Evolutionary conservation across 1,140 invertebrate species (phyloP).

Genomic region (Pteromalus puparum): DNA sequence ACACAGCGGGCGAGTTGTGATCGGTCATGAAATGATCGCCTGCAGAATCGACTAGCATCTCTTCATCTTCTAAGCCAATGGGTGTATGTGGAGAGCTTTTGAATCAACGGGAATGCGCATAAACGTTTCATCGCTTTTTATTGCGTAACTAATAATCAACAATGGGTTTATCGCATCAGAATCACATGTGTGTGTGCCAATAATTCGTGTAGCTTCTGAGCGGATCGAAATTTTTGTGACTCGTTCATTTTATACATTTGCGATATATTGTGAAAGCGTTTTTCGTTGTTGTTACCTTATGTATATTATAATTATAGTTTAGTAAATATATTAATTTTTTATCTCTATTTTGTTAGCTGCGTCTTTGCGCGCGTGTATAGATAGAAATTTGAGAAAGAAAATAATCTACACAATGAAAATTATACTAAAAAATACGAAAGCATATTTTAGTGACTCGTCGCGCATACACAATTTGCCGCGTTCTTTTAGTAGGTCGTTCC

Average conservation of each 20-base stretch:
- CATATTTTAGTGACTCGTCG: too few species aligned
- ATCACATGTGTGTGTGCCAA: slow-evolving; percentile 7
- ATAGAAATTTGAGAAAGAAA: background rate
- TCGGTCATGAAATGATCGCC: too few species aligned
- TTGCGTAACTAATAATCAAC: slow-evolving; percentile 54
- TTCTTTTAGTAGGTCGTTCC: too few species aligned
- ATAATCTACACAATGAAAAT: too few species aligned
- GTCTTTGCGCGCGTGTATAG: background rate
- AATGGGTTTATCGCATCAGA: slow-evolving; percentile 21
- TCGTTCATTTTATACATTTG: slow-evolving; percentile 41
- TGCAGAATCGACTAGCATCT: too few species aligned
- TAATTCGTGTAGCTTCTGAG: background rate
- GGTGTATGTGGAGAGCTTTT: too few species aligned
- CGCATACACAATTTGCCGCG: too few species aligned
- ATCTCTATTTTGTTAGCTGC: slow-evolving; percentile 41
- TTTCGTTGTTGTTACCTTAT: background rate
- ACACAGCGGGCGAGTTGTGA: too few species aligned
- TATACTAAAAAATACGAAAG: too few species aligned
- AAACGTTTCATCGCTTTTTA: slow-evolving; percentile 48
- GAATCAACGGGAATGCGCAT: background rate
- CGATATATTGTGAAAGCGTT: slow-evolving; percentile 20
- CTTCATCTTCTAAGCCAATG: too few species aligned
- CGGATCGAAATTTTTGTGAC: background rate
- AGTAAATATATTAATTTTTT: slow-evolving; percentile 52
- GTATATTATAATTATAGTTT: background rate